Percentiles rank a stretch among this genome's conserved stretches.
Evolutionary conservation across 2,113 vertebrate genomes (phyloP).

Genomic region (Phrynosoma platyrhinos): DNA sequence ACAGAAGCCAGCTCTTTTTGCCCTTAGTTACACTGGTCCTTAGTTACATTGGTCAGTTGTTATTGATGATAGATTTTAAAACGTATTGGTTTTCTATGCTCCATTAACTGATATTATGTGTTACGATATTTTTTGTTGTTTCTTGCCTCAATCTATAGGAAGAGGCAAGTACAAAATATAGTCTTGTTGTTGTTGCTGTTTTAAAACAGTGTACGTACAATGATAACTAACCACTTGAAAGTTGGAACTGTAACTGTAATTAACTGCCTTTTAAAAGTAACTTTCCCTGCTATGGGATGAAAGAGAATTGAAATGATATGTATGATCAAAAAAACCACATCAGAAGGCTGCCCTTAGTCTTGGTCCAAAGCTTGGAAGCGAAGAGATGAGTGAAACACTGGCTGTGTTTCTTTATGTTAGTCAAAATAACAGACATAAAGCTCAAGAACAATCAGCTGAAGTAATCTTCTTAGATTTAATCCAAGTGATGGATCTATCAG

Average conservation of each 20-base stretch:
- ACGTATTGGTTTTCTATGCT: too few species aligned
- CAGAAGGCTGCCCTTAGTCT: background rate
- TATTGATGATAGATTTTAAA: too few species aligned
- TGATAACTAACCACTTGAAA: background rate
- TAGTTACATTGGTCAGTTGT: too few species aligned
- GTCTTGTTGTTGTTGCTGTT: too few species aligned
- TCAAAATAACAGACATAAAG: background rate
- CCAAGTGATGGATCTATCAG: background rate
- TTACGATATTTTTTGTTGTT: too few species aligned
- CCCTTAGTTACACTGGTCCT: too few species aligned
- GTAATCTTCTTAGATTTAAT: conserved; percentile 7
- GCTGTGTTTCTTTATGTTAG: background rate
- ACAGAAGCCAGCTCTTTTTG: too few species aligned
- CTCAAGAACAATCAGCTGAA: background rate
- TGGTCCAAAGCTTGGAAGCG: background rate
- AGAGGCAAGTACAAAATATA: too few species aligned
- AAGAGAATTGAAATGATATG: background rate
- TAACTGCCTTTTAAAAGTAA: background rate
- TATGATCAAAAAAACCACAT: background rate
- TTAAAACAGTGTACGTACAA: too few species aligned
- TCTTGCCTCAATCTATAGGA: too few species aligned
- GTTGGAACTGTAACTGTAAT: background rate
- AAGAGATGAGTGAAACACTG: background rate
- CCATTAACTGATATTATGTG: too few species aligned
- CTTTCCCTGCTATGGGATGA: background rate